Evolutionary conservation across 2,888 invertebrate genomes (phyloP).

Genomic region (Dryococelus australis): DNA sequence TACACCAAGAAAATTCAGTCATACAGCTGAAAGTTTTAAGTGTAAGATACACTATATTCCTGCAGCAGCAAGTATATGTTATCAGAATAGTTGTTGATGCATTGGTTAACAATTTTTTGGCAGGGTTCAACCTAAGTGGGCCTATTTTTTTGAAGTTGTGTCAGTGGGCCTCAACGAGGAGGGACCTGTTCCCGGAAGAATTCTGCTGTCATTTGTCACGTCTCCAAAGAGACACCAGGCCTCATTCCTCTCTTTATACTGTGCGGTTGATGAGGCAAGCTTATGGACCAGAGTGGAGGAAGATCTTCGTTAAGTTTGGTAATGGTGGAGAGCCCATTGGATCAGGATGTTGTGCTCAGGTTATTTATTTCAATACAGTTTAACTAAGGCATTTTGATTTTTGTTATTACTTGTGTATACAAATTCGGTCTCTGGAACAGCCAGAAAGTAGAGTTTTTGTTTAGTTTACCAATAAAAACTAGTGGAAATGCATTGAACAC

Average conservation of each 20-base stretch:
- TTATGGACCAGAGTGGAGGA: slow-evolving; percentile 56
- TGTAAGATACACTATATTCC: too few relatives aligned
- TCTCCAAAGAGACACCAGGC: slow-evolving; percentile 55
- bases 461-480: background rate
- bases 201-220: slow-evolving; percentile 57
- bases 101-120: slow-evolving; percentile 40
- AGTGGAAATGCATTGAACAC: background rate
- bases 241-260: slow-evolving; percentile 58
- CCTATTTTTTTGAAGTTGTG: slow-evolving; percentile 63
- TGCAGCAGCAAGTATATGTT: background rate
- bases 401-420: too few relatives aligned
- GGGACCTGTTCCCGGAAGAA: slow-evolving; percentile 60
- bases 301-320: slow-evolving; percentile 56
- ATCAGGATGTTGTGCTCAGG: slow-evolving; percentile 64
- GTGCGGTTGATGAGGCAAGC: slow-evolving; percentile 52
- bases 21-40: too few relatives aligned
- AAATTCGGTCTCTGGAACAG: too few relatives aligned
- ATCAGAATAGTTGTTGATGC: background rate
- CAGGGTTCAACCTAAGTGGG: slow-evolving; percentile 57
- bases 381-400: background rate
- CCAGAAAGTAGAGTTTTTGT: too few relatives aligned
- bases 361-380: slow-evolving; percentile 41
- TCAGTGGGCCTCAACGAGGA: slow-evolving; percentile 62
- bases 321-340: slow-evolving; percentile 58
- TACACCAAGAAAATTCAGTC: too few relatives aligned